Evolutionary conservation across 1,140 invertebrate genomes (phyloP), one percentile per base, ranked within the genome.

Genomic region (Drosophila sturtevanti): DNA sequence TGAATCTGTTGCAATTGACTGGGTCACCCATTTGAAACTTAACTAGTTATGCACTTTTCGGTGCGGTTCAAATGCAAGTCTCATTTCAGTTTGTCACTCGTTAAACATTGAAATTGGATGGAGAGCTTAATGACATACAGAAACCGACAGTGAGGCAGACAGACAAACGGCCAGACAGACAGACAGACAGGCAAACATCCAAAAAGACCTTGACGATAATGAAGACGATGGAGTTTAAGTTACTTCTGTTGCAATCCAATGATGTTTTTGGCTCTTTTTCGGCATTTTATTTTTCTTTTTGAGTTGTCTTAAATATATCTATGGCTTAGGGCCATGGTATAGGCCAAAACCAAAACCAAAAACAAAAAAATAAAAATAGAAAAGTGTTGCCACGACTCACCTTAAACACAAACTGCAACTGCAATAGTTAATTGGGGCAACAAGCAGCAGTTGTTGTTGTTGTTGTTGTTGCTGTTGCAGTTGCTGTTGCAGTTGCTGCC

Each of bases 151-250:
- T 54, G 37, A 72, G 54, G 38, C 35, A 38, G 37, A 38, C 12
- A 14, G 38, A 74, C 44, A 27, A 66, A 74, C 54, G 67, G 71
- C 74, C 63, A 67, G 72, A 67, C 62, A 74, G 24, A 31, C 27
- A 51, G 38, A 74, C 44, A 27, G 66, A 74, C 54, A 74, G 72
- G 74, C 63, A 67, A 71, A 67, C 71, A 74, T 21, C 22, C 72
- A 4, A 48, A 48, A 48, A 74, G 72, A 75, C 72, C 72, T 75
- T 68, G 63, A 41, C 35, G 51, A 66, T 41, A 37, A 38, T 62
- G 27, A 27, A 73, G 38, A 58, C 27, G 55, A 58, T 34, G 55
- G 18, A n/a, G 18, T 18, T 59, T 70, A 51, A n/a, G 38, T 16
- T 14, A 21, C 11, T 16, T 56, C 70, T 68, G 64, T 41, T 52